A percentile compares a stretch with the other conserved stretches of the same genome.
These are phyloP conservation scores for Melanchra persicariae DNA, from an alignment of 2,888 invertebrate species.

Conservation along the genomic window DNA sequence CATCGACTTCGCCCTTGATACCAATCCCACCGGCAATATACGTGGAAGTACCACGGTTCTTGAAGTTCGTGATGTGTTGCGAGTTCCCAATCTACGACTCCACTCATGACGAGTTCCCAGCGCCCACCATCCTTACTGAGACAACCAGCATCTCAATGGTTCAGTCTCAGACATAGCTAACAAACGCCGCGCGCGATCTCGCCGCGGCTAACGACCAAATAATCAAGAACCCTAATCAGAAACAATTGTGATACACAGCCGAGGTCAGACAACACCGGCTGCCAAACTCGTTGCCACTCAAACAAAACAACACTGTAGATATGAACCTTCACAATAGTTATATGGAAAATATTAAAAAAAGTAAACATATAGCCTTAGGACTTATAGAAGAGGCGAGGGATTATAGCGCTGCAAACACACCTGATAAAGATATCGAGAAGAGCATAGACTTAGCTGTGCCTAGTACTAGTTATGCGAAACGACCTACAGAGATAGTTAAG, in stretches of 20 bases:
- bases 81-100: constrained; percentile 97
- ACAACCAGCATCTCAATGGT: constrained; percentile 93
- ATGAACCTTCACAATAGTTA: constrained; percentile 87
- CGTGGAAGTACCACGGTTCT: constrained; percentile 95
- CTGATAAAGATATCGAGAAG: constrained; percentile 67
- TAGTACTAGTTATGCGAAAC: constrained; percentile 81
- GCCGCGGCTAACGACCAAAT: constrained; percentile 83
- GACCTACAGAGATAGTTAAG: constrained; percentile 83
- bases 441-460: constrained; percentile 78
- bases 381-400: constrained; percentile 85
- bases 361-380: constrained; percentile 84
- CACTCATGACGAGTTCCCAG: constrained; percentile 92
- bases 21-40: constrained; percentile 97
- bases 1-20: constrained; percentile 96
- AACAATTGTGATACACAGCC: constrained; percentile 89
- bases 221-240: constrained; percentile 78
- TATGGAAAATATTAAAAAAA: constrained; percentile 85
- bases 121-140: constrained; percentile 92
- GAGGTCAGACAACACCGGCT: constrained; percentile 84
- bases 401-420: constrained; percentile 76
- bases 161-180: constrained; percentile 94
- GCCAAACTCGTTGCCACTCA: constrained; percentile 87
- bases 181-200: constrained; percentile 85
- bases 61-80: constrained; percentile 96
- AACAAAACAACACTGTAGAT: constrained; percentile 86